Evolutionary conservation across 2,888 invertebrate species (phyloP).

Genomic region (Trichopoda pennipes): DNA sequence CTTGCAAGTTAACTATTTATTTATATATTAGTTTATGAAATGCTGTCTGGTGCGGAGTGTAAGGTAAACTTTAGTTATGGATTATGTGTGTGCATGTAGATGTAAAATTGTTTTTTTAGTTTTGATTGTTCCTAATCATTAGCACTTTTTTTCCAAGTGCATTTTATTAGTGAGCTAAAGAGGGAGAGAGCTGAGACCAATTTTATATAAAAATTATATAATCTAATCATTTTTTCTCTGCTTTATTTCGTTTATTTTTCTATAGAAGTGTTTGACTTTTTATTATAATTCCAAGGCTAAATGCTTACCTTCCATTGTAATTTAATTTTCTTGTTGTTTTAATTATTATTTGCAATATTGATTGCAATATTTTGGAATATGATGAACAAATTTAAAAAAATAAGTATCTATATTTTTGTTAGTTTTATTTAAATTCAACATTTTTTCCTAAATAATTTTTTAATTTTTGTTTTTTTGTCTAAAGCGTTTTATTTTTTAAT

Average conservation of each 20-base stretch:
- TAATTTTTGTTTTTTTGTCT: neutral
- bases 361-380: slow-evolving; percentile 17
- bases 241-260: slow-evolving; percentile 34
- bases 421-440: slow-evolving; percentile 41
- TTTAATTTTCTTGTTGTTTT: slow-evolving; percentile 44
- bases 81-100: neutral
- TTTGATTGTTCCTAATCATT: slow-evolving; percentile 22
- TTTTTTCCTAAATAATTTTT: slow-evolving; percentile 5
- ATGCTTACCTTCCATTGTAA: slow-evolving; percentile 61
- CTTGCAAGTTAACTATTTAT: neutral
- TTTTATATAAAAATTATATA: slow-evolving; percentile 49
- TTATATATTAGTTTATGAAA: neutral
- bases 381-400: slow-evolving; percentile 27
- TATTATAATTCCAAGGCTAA: slow-evolving; percentile 58
- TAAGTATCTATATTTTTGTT: slow-evolving; percentile 30
- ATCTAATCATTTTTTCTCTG: slow-evolving; percentile 57
- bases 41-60: too few species aligned
- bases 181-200: slow-evolving; percentile 13
- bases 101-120: slow-evolving; percentile 39
- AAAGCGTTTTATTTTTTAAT: too few species aligned
- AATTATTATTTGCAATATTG: slow-evolving; percentile 43
- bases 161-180: slow-evolving; percentile 34
- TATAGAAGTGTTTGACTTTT: slow-evolving; percentile 57
- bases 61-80: slow-evolving; percentile 8
- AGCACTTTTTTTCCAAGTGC: slow-evolving; percentile 38